phyloP scores from a whole-genome alignment of 2,888 invertebrate genomes.

The Holacanthella duospinosa region DNA sequence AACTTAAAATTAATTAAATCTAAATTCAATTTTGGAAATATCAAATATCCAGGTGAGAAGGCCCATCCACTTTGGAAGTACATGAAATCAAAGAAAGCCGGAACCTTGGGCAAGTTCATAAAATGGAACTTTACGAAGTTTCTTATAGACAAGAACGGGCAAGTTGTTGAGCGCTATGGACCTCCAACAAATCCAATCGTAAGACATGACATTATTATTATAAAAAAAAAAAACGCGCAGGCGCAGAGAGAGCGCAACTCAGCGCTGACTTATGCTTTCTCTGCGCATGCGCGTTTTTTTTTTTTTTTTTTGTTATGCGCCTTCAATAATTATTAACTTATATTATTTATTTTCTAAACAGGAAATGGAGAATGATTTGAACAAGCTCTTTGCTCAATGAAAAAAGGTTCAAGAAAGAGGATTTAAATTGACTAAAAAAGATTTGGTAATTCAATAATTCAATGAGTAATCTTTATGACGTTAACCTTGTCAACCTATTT shows the following conservation, averaged over 20 bases:
- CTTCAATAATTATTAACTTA: too few relatives aligned
- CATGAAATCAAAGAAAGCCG: conserved; percentile 28
- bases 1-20: too few relatives aligned
- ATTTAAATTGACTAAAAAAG: not conserved
- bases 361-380: conserved; percentile 9
- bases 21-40: not conserved
- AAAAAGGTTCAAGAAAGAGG: not conserved
- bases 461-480: not conserved
- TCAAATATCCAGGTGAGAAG: conserved; percentile 40
- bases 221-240: too few relatives aligned
- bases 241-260: too few relatives aligned
- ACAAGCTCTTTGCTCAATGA: conserved; percentile 4
- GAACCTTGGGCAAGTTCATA: conserved; percentile 26
- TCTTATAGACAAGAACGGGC: conserved; percentile 61
- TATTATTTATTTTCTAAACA: not conserved
- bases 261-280: too few relatives aligned
- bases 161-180: conserved; percentile 56
- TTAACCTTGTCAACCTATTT: conserved; percentile 2
- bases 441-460: not conserved
- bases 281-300: too few relatives aligned
- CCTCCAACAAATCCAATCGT: conserved; percentile 48
- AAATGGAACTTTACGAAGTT: conserved; percentile 79
- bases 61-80: conserved; percentile 51
- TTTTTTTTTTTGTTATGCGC: too few relatives aligned
- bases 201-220: too few relatives aligned